A percentile compares a stretch with the other conserved stretches of the same genome.
Conservation (phyloP, 2,797 vertebrate species). For the Lepidocolaptes lacrymiger region DNA sequence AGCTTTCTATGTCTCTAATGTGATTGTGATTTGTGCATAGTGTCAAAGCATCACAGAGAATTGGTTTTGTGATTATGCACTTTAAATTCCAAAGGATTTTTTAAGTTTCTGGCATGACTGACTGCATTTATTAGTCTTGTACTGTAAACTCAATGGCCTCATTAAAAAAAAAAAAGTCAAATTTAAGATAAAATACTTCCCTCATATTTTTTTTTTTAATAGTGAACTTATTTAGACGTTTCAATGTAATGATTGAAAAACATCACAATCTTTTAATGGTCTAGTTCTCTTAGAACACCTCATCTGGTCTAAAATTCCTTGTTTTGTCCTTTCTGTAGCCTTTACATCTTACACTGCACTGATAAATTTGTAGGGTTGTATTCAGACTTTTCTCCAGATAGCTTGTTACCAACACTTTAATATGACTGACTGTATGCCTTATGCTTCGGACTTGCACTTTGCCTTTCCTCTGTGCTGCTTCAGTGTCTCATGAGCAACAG, state of each 20-base stretch:
- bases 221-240: background rate
- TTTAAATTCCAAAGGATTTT: background rate
- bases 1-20: background rate
- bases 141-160: background rate
- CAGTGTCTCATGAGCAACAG: background rate
- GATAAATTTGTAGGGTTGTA: background rate
- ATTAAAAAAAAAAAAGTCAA: background rate
- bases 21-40: rapidly evolving
- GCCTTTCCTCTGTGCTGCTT: background rate
- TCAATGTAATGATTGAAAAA: background rate
- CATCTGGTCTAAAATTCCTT: background rate
- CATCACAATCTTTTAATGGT: background rate
- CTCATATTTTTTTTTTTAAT: background rate
- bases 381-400: background rate
- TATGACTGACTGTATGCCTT: background rate
- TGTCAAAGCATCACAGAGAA: background rate
- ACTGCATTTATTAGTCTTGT: background rate
- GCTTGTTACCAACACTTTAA: background rate
- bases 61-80: background rate
- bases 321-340: background rate
- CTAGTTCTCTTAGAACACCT: background rate
- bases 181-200: background rate
- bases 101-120: background rate
- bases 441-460: background rate
- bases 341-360: background rate